Percentiles rank a stretch among this genome's conserved stretches.
Evolutionary conservation across 1,140 invertebrate species (phyloP).

Genomic region (Mamestra configurata): DNA sequence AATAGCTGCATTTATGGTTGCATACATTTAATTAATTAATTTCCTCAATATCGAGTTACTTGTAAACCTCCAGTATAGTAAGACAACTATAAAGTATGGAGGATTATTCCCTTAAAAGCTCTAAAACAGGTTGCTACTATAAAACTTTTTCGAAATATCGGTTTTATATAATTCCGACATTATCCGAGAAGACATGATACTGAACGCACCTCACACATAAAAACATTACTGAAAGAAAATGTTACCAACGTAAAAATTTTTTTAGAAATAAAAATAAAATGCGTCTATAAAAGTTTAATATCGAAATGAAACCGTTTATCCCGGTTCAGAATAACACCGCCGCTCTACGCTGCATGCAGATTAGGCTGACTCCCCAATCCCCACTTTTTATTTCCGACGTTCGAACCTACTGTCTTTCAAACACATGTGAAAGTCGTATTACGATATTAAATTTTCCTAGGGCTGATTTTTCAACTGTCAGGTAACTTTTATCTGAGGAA

Average conservation of each 20-base stretch:
- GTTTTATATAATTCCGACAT: too few species aligned
- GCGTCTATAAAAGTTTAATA: conserved; percentile 53
- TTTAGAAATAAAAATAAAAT: conserved; percentile 44
- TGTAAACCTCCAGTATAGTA: too few species aligned
- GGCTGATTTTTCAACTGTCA: too few species aligned
- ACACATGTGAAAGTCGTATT: conserved; percentile 43
- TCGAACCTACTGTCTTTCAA: conserved; percentile 26
- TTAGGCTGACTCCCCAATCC: conserved; percentile 50
- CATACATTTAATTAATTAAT: conserved; percentile 2
- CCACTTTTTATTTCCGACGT: conserved; percentile 35
- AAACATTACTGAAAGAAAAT: conserved; percentile 10
- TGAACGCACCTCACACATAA: background rate
- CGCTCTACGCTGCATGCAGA: conserved; percentile 58
- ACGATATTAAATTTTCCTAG: conserved; percentile 46
- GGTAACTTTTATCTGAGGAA: too few species aligned
- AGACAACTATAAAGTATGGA: too few species aligned
- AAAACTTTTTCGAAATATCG: too few species aligned
- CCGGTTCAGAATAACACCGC: conserved; percentile 58
- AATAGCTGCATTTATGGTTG: background rate
- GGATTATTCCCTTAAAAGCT: too few species aligned
- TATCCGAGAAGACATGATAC: background rate
- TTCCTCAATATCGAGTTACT: background rate
- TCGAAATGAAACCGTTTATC: conserved; percentile 64
- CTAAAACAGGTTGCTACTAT: too few species aligned
- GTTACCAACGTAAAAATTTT: conserved; percentile 24